A percentile compares a stretch with the other conserved stretches of the same genome.
Conservation (phyloP, 2,797 vertebrate species). For the Eleutherodactylus coqui region DNA sequence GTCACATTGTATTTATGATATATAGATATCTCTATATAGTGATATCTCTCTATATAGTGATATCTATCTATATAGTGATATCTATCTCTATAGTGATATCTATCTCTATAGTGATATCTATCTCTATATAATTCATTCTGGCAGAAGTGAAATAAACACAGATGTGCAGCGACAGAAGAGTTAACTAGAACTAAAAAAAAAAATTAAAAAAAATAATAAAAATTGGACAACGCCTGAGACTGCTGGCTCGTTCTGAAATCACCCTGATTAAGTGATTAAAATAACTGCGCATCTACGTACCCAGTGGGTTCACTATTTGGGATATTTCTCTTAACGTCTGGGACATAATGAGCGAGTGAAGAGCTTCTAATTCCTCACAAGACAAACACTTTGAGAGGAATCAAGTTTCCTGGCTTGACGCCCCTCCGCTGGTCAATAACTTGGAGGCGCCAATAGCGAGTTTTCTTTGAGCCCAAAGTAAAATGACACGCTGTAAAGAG, state of each 20-base stretch:
- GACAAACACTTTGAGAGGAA: slow-evolving; percentile 58
- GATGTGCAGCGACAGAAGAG: background rate
- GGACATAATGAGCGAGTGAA: slow-evolving; percentile 47
- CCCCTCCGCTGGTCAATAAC: slow-evolving; percentile 74
- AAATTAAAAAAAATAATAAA: too few species aligned
- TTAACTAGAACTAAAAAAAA: slow-evolving; percentile 2
- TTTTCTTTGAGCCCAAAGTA: slow-evolving; percentile 77
- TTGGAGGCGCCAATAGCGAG: slow-evolving; percentile 76
- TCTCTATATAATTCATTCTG: too few species aligned
- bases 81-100: too few species aligned
- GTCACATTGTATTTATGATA: too few species aligned
- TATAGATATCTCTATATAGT: too few species aligned
- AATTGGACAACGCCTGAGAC: background rate
- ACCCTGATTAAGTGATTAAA: slow-evolving; percentile 1
- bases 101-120: too few species aligned
- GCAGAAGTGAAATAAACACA: too few species aligned
- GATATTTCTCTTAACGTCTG: slow-evolving; percentile 37
- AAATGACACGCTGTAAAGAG: slow-evolving; percentile 85
- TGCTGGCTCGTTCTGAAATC: background rate
- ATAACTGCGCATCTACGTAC: background rate
- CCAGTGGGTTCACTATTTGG: slow-evolving; percentile 17
- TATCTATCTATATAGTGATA: too few species aligned
- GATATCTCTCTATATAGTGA: too few species aligned
- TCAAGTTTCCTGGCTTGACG: slow-evolving; percentile 64
- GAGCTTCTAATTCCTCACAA: slow-evolving; percentile 48